These are phyloP conservation scores for Tadarida brasiliensis DNA, from an alignment of 2,797 vertebrate species.

Conservation along the genomic window DNA sequence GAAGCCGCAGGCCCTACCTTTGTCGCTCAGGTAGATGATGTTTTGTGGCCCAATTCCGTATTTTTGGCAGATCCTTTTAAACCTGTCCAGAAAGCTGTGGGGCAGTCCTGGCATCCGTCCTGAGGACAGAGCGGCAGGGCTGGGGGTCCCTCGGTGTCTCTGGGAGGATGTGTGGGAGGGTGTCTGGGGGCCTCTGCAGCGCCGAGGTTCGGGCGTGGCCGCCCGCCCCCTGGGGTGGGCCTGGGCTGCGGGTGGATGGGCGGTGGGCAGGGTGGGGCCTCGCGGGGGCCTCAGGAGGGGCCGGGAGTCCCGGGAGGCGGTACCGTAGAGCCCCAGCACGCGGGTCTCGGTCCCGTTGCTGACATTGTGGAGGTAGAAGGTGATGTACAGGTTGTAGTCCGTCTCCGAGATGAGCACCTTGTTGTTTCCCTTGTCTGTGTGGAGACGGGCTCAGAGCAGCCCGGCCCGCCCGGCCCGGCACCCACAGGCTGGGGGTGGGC, in stretches of 20 bases:
- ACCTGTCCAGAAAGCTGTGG: not conserved
- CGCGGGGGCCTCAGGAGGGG: no score
- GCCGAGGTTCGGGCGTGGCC: not conserved
- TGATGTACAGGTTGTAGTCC: accelerated
- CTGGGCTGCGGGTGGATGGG: no score
- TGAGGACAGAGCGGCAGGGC: not conserved
- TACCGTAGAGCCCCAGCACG: not conserved
- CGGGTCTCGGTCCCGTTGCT: accelerated
- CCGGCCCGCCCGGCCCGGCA: not conserved
- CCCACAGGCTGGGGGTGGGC: no score
- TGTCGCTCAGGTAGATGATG: not conserved
- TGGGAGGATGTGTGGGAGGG: not conserved
- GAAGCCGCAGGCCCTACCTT: not conserved
- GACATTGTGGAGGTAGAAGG: not conserved
- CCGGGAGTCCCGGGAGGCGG: no score
- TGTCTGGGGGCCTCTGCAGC: not conserved
- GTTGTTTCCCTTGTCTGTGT: slow-evolving; percentile 40
- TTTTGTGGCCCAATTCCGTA: not conserved
- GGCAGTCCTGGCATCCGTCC: not conserved
- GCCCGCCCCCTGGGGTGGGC: not conserved
- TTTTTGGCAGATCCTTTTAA: not conserved
- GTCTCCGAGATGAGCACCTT: slow-evolving; percentile 2
- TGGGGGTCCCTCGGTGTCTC: accelerated
- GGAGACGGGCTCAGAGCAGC: not conserved
- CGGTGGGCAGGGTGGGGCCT: not conserved